Evolutionary conservation across 2,797 vertebrate species (phyloP).

Genomic region (Perodicticus potto): DNA sequence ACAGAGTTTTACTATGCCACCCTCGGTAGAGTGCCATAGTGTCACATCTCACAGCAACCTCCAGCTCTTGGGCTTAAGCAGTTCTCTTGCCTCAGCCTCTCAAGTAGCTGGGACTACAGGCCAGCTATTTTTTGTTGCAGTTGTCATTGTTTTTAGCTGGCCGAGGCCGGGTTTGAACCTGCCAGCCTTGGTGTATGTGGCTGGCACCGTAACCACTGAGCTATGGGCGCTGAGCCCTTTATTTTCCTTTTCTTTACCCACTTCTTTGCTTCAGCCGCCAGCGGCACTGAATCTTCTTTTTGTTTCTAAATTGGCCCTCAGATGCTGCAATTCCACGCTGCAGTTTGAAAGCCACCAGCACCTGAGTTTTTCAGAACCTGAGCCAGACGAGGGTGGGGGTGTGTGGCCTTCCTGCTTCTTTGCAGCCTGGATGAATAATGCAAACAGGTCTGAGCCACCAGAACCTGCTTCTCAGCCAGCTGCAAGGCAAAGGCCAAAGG

Average conservation of each 20-base stretch:
- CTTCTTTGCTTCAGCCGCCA: not conserved
- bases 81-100: no score
- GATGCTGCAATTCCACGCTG: not conserved
- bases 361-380: conserved; percentile 1
- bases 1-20: no score
- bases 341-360: not conserved
- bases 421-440: not conserved
- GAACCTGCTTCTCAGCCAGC: not conserved
- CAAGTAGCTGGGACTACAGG: no score
- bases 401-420: not conserved
- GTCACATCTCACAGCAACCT: no score
- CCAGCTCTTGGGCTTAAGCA: no score
- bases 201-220: no score
- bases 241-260: not conserved
- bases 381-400: not conserved
- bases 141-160: no score
- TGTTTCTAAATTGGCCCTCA: not conserved
- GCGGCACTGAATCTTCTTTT: not conserved
- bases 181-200: no score
- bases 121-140: no score
- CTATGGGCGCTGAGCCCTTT: not conserved
- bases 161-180: no score
- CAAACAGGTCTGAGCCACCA: not conserved
- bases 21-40: no score
- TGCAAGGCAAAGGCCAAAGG: not conserved